A percentile compares a stretch with the other conserved stretches of the same genome.
phyloP scores from a whole-genome alignment of 2,797 vertebrate species.

The Microctenopoma lineatum region DNA sequence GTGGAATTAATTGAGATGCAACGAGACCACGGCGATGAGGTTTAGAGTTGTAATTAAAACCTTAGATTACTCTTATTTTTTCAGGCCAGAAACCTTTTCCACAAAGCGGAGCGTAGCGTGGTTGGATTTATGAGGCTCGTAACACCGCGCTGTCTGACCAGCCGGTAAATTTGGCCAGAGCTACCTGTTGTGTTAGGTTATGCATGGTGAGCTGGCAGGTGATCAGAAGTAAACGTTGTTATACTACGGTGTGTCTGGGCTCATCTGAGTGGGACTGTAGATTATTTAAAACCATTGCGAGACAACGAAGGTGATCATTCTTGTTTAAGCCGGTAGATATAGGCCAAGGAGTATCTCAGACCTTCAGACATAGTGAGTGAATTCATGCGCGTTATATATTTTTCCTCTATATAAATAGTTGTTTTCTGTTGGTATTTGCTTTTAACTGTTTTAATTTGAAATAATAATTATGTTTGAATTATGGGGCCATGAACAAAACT shows the following conservation, averaged over 20 bases:
- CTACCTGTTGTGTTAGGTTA: slow-evolving; percentile 52
- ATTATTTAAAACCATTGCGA: slow-evolving; percentile 22
- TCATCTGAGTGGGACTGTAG: slow-evolving; percentile 17
- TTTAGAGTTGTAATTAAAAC: not conserved
- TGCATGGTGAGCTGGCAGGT: slow-evolving; percentile 57
- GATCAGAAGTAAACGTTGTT: slow-evolving; percentile 25
- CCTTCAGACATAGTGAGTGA: not conserved
- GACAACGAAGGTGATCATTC: not conserved
- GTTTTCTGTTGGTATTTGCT: too few species aligned
- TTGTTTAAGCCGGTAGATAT: slow-evolving; percentile 1
- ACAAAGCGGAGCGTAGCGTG: not conserved
- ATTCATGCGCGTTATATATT: not conserved
- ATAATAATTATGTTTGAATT: not conserved
- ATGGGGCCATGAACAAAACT: not conserved
- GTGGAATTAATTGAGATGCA: slow-evolving; percentile 1
- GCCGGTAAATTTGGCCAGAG: slow-evolving; percentile 27
- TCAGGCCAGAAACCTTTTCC: slow-evolving; percentile 12
- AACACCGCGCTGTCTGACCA: slow-evolving; percentile 16
- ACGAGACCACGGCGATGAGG: not conserved
- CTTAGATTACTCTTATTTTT: not conserved
- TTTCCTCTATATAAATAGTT: not conserved
- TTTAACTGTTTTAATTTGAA: not conserved
- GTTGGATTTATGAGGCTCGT: slow-evolving; percentile 40
- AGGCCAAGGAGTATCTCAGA: not conserved
- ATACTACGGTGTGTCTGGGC: slow-evolving; percentile 13